Evolutionary conservation across 2,113 vertebrate genomes (phyloP).

Genomic region (Phocoena phocoena): DNA sequence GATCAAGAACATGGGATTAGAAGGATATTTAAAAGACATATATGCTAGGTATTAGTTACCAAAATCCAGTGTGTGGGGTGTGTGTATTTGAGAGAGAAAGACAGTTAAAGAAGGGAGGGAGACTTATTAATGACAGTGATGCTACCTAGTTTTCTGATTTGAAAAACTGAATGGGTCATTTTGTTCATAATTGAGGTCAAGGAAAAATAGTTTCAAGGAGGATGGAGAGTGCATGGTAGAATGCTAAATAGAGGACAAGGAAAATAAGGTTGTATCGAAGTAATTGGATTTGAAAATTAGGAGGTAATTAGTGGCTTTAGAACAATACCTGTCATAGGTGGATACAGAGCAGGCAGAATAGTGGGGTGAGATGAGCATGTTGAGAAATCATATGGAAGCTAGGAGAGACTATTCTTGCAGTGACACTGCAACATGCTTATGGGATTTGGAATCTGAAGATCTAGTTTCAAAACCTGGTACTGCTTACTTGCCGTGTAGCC

Average conservation of each 20-base stretch:
- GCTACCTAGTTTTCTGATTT: neutral
- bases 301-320: neutral
- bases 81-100: neutral
- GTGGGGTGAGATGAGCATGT: neutral
- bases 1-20: neutral
- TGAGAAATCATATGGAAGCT: neutral
- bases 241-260: neutral
- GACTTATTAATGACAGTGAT: neutral
- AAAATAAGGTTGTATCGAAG: neutral
- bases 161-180: neutral
- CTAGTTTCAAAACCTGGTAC: neutral
- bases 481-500: neutral
- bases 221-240: neutral
- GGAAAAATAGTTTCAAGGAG: neutral
- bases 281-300: neutral
- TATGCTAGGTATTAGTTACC: neutral
- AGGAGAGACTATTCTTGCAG: neutral
- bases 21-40: neutral
- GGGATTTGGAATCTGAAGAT: neutral
- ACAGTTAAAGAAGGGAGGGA: neutral
- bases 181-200: slow-evolving; percentile 14
- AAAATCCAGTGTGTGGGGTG: neutral
- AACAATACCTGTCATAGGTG: neutral
- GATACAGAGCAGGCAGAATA: neutral
- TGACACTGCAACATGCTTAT: neutral